Evolutionary conservation across 2,113 vertebrate genomes (phyloP).

Genomic region (Cyanistes caeruleus): DNA sequence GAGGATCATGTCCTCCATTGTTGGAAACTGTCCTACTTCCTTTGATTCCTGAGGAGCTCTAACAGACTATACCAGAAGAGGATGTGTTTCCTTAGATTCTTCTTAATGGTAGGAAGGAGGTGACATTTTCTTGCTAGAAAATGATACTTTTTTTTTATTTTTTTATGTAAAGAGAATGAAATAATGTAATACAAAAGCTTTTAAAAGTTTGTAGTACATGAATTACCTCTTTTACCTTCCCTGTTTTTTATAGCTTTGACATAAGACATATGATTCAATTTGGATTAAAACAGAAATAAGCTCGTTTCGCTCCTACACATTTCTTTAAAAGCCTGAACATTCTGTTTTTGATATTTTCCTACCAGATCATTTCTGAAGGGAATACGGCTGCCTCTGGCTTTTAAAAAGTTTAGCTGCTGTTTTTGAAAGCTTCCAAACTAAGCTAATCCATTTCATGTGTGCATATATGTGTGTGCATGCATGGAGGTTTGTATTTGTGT

Average conservation of each 20-base stretch:
- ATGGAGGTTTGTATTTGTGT: background rate
- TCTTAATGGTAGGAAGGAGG: constrained; percentile 27
- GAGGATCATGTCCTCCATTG: background rate
- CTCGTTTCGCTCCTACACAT: constrained; percentile 38
- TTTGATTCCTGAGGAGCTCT: background rate
- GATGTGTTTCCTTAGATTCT: background rate
- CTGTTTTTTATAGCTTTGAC: constrained; percentile 46
- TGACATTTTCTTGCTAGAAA: constrained; percentile 20
- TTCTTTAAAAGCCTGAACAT: constrained; percentile 19
- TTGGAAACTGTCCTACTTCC: constrained; percentile 39
- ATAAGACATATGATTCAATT: constrained; percentile 55
- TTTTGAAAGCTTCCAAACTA: background rate
- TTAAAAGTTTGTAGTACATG: background rate
- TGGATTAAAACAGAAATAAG: constrained; percentile 52
- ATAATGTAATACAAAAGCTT: background rate
- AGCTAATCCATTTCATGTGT: background rate
- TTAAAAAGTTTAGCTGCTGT: background rate
- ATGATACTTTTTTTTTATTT: background rate
- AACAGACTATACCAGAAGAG: background rate
- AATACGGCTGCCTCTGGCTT: background rate
- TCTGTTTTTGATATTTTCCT: constrained; percentile 7
- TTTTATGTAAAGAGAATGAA: constrained; percentile 2
- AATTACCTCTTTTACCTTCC: constrained; percentile 41
- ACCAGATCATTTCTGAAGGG: constrained; percentile 9
- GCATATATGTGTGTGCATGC: background rate